A percentile compares a stretch with the other conserved stretches of the same genome.
These are phyloP conservation scores for Hyposoter dolosus DNA, from an alignment of 2,888 invertebrate genomes.

Conservation along the genomic window DNA sequence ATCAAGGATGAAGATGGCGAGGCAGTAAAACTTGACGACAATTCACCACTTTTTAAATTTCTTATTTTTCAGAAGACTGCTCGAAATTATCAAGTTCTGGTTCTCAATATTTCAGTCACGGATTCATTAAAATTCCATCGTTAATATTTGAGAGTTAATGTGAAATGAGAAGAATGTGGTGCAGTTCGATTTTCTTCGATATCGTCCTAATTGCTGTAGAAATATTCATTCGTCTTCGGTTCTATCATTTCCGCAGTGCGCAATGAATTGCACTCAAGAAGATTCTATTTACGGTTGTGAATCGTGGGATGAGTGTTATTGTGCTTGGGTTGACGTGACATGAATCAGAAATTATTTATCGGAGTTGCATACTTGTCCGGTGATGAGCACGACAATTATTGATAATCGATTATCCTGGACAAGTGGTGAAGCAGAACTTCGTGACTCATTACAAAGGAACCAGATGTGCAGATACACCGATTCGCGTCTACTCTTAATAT, in stretches of 20 bases:
- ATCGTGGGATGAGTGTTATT: conserved; percentile 1
- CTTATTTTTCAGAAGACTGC: neutral
- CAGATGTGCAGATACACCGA: conserved; percentile 23
- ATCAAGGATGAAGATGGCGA: conserved; percentile 44
- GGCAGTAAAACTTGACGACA: conserved; percentile 11
- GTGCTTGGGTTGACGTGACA: conserved; percentile 16
- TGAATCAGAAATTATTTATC: conserved; percentile 31
- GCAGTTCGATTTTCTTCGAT: neutral
- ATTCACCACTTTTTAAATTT: neutral
- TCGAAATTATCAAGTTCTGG: neutral
- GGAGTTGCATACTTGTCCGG: conserved; percentile 25
- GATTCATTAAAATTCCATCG: neutral
- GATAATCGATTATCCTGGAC: conserved; percentile 52
- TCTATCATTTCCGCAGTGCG: neutral
- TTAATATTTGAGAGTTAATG: neutral
- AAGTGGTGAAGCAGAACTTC: conserved; percentile 15
- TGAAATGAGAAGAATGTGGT: neutral
- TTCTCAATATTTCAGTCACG: neutral
- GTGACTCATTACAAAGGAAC: conserved; percentile 24
- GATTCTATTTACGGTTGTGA: conserved; percentile 7
- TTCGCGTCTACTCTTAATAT: neutral
- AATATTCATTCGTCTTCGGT: neutral
- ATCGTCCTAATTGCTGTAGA: neutral
- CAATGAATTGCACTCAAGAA: neutral
- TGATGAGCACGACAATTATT: conserved; percentile 43